Percentiles rank a stretch among this genome's conserved stretches.
phyloP scores from a whole-genome alignment of 2,888 invertebrate species.

The Tuberolachnus salignus region DNA sequence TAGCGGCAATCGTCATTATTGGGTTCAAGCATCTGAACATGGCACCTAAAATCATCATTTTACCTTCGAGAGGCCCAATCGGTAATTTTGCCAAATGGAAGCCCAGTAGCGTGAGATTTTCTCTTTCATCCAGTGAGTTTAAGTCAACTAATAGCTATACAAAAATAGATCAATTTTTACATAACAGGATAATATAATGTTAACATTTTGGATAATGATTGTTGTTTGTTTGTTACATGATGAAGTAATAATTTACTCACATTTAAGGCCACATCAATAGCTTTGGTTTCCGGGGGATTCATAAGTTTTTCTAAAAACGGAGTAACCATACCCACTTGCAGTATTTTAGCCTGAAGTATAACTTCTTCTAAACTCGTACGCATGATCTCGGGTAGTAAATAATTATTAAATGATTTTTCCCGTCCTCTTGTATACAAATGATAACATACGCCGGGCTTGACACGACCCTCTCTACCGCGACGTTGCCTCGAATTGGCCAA shows the following conservation, averaged over 20 bases:
- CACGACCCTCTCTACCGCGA: slow-evolving; percentile 84
- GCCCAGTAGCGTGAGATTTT: slow-evolving; percentile 85
- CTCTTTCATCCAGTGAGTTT: slow-evolving; percentile 76
- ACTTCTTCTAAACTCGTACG: slow-evolving; percentile 83
- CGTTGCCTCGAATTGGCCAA: slow-evolving; percentile 86
- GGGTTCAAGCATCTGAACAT: slow-evolving; percentile 91
- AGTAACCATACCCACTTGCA: slow-evolving; percentile 73
- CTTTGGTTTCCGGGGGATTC: slow-evolving; percentile 74
- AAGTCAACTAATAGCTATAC: slow-evolving; percentile 65
- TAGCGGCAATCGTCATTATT: slow-evolving; percentile 83
- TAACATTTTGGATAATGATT: too few species aligned
- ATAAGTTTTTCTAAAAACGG: slow-evolving; percentile 75
- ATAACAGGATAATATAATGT: too few species aligned
- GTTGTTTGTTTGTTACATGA: too few species aligned
- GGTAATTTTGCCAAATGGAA: slow-evolving; percentile 88
- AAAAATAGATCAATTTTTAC: slow-evolving; percentile 27
- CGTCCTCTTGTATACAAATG: slow-evolving; percentile 78
- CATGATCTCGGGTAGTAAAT: slow-evolving; percentile 82
- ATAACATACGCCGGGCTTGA: slow-evolving; percentile 85
- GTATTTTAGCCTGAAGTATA: slow-evolving; percentile 79
- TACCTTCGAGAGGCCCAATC: slow-evolving; percentile 87
- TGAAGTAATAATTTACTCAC: slow-evolving; percentile 21
- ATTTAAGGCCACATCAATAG: slow-evolving; percentile 72
- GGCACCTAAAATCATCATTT: slow-evolving; percentile 85
- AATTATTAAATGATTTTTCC: slow-evolving; percentile 69